phyloP scores from a whole-genome alignment of 1,140 invertebrate genomes.

The Laodelphax striatellus region DNA sequence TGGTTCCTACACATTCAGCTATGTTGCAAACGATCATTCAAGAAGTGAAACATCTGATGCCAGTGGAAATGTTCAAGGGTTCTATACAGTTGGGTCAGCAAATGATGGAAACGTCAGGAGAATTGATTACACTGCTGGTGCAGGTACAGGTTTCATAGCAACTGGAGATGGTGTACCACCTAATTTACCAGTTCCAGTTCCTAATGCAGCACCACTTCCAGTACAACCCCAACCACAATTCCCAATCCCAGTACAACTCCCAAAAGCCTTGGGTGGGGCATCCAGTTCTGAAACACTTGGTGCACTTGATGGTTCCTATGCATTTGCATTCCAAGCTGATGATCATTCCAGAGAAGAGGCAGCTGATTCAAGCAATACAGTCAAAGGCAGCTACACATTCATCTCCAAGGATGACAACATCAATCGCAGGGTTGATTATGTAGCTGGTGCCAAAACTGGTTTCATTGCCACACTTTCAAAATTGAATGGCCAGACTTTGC shows the following conservation, averaged over 20 bases:
- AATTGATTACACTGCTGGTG: slow-evolving; percentile 21
- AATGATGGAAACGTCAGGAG: slow-evolving; percentile 17
- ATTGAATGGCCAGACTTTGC: background rate
- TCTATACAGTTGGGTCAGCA: slow-evolving; percentile 18
- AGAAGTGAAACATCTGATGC: slow-evolving; percentile 22
- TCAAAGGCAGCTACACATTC: slow-evolving; percentile 22
- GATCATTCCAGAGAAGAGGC: slow-evolving; percentile 21
- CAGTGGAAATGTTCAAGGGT: slow-evolving; percentile 23
- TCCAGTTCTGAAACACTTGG: background rate
- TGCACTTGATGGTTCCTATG: slow-evolving; percentile 20
- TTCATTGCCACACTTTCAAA: slow-evolving; percentile 16
- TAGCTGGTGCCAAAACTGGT: slow-evolving; percentile 18
- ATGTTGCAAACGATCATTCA: slow-evolving; percentile 20
- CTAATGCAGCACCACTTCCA: too few relatives aligned
- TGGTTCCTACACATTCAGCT: slow-evolving; percentile 24
- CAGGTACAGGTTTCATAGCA: slow-evolving; percentile 19
- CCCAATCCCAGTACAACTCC: too few relatives aligned
- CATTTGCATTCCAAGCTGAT: slow-evolving; percentile 22
- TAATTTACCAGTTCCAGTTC: too few relatives aligned
- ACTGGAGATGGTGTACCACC: slow-evolving; percentile 1
- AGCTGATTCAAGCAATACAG: slow-evolving; percentile 22
- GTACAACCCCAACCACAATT: too few relatives aligned
- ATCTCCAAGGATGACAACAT: slow-evolving; percentile 17
- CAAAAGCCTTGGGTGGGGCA: too few relatives aligned
- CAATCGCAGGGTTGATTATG: slow-evolving; percentile 18